Base-by-base conservation (phyloP, 2,797 vertebrate genomes). In the Typhlichthys eigenmanni region DNA sequence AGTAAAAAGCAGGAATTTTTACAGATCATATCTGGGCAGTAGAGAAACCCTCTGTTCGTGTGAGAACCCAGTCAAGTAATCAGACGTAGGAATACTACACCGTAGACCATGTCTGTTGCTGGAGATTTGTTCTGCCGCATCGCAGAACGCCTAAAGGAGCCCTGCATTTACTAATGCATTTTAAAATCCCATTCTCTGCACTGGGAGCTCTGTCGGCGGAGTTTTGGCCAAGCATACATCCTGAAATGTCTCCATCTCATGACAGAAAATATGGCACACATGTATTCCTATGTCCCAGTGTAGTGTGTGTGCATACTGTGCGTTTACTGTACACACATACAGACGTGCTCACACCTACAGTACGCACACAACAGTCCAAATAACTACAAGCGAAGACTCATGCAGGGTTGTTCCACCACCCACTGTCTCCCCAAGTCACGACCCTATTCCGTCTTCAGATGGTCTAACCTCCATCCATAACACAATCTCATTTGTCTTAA, bases 361-460 rank as follows among this genome's bases (percentile, higher is more conserved):
- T 9, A 47, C 16, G 47, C 43, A 47, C 56, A 24, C 14, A 52
- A n/a, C 53, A 55, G 12, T 1, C 38, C 38, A 61, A 80, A 78
- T 62, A 80, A 76, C 63, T 60, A 61, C 7, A 82, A 77, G 66
- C 55, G 9, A 70, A 80, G 46, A 66, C 67, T 81, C 76, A 77
- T 19, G 38, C 62, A 64, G 70, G 69, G 54, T 68, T 58, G 47
- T 76, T 72, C 77, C 69, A 76, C 58, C 70, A 82, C 76, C 78
- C 72, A 77, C 79, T 75, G 64, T 65, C 81, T 81, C 58, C 9
- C 46, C 51, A 57, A 71, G 78, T 74, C 73, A 13, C 55, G 71
- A 83, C 80, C 80, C 80, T 67, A 55, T 58, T 85, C 67, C 64
- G 72, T 86, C 79, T 85, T 69, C 69, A 69, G 59, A 32, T 69